phyloP scores from a whole-genome alignment of 2,888 invertebrate species.

The Acronicta alni region DNA sequence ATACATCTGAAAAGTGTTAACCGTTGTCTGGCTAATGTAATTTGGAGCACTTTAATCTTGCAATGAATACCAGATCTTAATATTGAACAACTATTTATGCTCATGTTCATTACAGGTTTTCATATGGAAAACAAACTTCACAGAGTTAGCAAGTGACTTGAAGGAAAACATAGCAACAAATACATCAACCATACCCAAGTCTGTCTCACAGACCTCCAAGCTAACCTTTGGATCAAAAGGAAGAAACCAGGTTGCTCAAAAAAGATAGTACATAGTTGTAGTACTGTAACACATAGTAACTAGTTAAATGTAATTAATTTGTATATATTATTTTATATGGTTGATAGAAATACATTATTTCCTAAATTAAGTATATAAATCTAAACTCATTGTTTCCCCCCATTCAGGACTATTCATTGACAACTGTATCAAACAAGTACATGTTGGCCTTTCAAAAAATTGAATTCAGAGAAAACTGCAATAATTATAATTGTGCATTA shows the following conservation, averaged over 20 bases:
- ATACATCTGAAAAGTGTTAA: no score
- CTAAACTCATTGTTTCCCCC: constrained; percentile 56
- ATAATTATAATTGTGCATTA: constrained; percentile 57
- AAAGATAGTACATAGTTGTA: constrained; percentile 56
- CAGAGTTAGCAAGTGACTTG: constrained; percentile 71
- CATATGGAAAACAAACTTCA: constrained; percentile 88
- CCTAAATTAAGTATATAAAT: constrained; percentile 40
- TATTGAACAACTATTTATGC: constrained; percentile 15
- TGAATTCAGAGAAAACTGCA: constrained; percentile 78
- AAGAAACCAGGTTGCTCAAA: constrained; percentile 77
- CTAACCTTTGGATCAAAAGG: constrained; percentile 62
- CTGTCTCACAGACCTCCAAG: constrained; percentile 66
- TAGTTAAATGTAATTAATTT: constrained; percentile 40
- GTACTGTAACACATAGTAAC: constrained; percentile 36
- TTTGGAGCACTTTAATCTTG: background rate
- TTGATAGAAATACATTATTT: constrained; percentile 45
- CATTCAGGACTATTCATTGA: constrained; percentile 72
- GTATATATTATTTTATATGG: constrained; percentile 47
- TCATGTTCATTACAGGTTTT: constrained; percentile 76
- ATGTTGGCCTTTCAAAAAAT: constrained; percentile 76
- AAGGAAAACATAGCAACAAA: constrained; percentile 78
- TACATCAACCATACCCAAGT: constrained; percentile 59
- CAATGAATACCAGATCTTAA: background rate
- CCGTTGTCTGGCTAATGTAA: background rate
- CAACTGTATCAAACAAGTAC: constrained; percentile 71